Base-by-base conservation (phyloP, 2,797 vertebrate genomes). In the Enteromius viviparus region DNA sequence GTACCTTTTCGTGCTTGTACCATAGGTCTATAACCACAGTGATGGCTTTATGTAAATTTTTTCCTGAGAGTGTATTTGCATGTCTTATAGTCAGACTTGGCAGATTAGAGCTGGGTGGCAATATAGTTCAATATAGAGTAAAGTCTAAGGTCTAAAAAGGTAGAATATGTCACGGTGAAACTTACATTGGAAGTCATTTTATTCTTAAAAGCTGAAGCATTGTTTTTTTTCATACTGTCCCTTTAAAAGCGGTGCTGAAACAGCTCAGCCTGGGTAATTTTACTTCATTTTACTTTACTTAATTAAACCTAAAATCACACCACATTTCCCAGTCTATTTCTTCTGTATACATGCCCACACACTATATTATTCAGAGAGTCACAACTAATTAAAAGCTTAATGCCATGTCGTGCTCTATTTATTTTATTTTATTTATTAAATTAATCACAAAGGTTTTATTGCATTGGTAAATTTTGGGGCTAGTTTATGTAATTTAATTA, bases 121-220 rank as follows among this genome's bases (percentile, higher is more conserved):
- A 23, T 69, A 42, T 14, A 47, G 23, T 70, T 70, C 68, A 70
- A 34, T 34, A 34, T 3, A 70, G 12, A 47, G 37, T 21, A 7
- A 69, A 37, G 37, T 69, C 23, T 42, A 29, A 53, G 17, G 12
- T 58, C 72, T 75, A 51, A 58, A 45, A 58, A 76, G 51, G 55
- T 58, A 34, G 19, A 58, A 58, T 40, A 23, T 23, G 29, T 34
- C 29, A 75, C 71, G 53, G 4, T n/a, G 71, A 75, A 34, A 34
- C 29, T 55, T 47, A 29, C 1, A 72, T 17, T 49, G 19, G 34
- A 32, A 11, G 5, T 55, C 71, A 74, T 10, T 51, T n/a, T 37
- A 53, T 55, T 58, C 6, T 7, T 55, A 49, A 75, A 26, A 29
- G 11, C n/a, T 34, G 4, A 55, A 29, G 45, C 6, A 4, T 72